Base-by-base conservation (phyloP, 2,797 vertebrate species). In the Pangasius macronema region DNA sequence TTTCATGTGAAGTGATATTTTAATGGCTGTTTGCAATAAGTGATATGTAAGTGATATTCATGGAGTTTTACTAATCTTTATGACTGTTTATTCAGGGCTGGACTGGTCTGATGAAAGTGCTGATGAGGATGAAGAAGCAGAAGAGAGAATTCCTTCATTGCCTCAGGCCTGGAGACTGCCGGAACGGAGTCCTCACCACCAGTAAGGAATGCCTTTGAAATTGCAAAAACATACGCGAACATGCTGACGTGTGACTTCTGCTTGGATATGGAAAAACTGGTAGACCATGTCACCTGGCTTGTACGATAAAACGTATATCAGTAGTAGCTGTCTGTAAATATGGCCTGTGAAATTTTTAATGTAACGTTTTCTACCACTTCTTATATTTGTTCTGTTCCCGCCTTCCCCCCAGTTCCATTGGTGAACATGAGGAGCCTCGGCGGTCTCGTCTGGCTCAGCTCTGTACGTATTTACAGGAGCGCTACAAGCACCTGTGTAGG, bases 101-200 rank as follows among this genome's bases (percentile, higher is more conserved):
- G 99, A 99, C 94, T 99, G 99, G 99, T 99, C 99, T 88, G 99
- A 99, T 94, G 98, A 99, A 92, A 99, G 99, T 85, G 97, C 96
- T 89, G 97, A 98, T 89, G 97, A 98, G 20, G 94, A 96, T 82
- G 95, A 96, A 83, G 97, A 97, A 76, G 96, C 97, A 91, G 94
- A 95, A 11, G 97, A 98, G 90, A 95, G 95, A 91, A 94, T 95
- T 84, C 95, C 96, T 61, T 96, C 96, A 63, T 96, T 96, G 92
- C 96, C 97, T 92, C 95, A 94, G 90, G 96, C 96, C 0, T 98
- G 97, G 97, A 97, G 96, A 91, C 94, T 96, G 88, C 95, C 95
- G 92, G 96, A 97, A 91, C 92, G 93, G 89, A 94, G 95, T 1
- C 92, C 95, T 92, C 96, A 95, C 49, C 96, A 97, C 89, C 96